Evolutionary conservation across 2,113 vertebrate genomes (phyloP), one percentile per base, ranked within the genome.

Genomic region (Toxostoma redivivum): DNA sequence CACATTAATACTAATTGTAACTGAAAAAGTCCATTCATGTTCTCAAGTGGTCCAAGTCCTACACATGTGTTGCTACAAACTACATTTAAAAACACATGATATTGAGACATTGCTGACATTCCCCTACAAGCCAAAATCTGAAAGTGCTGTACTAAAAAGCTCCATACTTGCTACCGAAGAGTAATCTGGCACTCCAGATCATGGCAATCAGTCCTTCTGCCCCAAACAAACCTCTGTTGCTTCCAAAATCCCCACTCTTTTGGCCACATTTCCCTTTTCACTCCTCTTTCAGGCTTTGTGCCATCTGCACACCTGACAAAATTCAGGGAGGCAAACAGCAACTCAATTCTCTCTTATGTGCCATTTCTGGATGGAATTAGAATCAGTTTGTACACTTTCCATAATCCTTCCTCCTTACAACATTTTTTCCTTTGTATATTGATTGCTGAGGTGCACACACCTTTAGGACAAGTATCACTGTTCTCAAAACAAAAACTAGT

Each of bases 81-180:
- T 5, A 11, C 33, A 8, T 53, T 61, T 38, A 21, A 65, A 78
- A 78, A 24, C 9, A 17, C 60, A 28, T 23, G 21, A 40, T 9
- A 28, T 0, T 50, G 60, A 82, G 40, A 57, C 45, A 40, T 10
- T 9, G 37, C 2, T 71, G n/a, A 19, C 17, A 42, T 37, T 70
- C 22, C 48, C 12, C 2, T 9, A 47, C 2, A 9, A 78, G 44
- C 33, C 6, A 5, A 3, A 3, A 80, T 0, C 5, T 12, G 22
- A 23, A 67, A 79, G 17, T 38, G 13, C 28, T 50, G 18, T 10
- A 38, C 23, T 17, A 7, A 61, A 7, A 61, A 24, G 25, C 44
- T 56, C 53, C 37, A 24, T 4, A 8, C 5, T 9, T 47, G 45
- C 37, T 50, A n/a, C 62, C 13, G 25, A 71, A 57, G 50, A 25